Percentiles rank a stretch among this genome's conserved stretches.
Evolutionary conservation across 2,888 invertebrate genomes (phyloP).

Genomic region (Ochropacha duplaris): DNA sequence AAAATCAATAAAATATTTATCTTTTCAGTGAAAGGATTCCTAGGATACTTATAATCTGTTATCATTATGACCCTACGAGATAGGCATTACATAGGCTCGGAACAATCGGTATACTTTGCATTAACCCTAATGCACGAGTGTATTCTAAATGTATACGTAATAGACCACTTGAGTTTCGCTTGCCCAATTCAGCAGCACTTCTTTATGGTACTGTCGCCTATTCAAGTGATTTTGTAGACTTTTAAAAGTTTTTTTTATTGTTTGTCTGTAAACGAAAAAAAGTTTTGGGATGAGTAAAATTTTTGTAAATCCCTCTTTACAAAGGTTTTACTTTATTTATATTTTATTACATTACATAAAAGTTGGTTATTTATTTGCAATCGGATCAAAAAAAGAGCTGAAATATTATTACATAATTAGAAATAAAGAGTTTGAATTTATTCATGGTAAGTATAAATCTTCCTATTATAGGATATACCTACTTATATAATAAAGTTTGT

Average conservation of each 20-base stretch:
- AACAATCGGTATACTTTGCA: slow-evolving; percentile 39
- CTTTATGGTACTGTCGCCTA: slow-evolving; percentile 48
- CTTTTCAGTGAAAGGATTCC: background rate
- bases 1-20: no score
- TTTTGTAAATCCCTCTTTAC: no score
- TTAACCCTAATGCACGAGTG: slow-evolving; percentile 74
- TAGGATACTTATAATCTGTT: background rate
- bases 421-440: no score
- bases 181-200: slow-evolving; percentile 73
- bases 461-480: no score
- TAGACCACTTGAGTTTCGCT: slow-evolving; percentile 79
- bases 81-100: slow-evolving; percentile 4
- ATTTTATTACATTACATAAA: no score
- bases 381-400: no score
- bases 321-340: no score
- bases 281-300: background rate
- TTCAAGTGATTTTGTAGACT: slow-evolving; percentile 29
- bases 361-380: no score
- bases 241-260: background rate
- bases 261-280: background rate
- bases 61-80: background rate
- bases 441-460: no score
- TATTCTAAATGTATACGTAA: slow-evolving; percentile 71
- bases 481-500: no score
- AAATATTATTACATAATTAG: no score